Percentiles rank a stretch among this genome's conserved stretches.
These are phyloP conservation scores for Lagenorhynchus albirostris DNA, from an alignment of 2,113 vertebrate species.

Conservation along the genomic window DNA sequence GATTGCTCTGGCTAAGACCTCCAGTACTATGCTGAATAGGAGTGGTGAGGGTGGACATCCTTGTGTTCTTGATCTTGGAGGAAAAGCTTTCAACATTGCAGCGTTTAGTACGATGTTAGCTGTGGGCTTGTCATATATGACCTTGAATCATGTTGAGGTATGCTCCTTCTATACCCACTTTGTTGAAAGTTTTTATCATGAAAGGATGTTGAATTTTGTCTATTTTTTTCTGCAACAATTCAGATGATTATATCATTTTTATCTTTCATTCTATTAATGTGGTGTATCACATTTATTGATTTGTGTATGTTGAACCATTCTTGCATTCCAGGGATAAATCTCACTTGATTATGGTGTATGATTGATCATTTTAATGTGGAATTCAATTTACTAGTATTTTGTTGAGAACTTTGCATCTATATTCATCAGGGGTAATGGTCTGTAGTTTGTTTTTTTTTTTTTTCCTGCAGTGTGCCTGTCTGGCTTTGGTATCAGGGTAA, in stretches of 20 bases:
- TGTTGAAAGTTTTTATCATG: background rate
- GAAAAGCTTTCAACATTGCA: background rate
- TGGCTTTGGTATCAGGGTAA: background rate
- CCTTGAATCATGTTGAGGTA: background rate
- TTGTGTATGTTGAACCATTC: background rate
- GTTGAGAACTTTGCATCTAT: background rate
- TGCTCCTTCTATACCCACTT: background rate
- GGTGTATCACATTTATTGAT: background rate
- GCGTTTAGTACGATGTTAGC: background rate
- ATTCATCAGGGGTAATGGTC: background rate
- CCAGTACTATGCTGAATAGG: too few species aligned
- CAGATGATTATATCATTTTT: background rate
- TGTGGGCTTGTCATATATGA: too few species aligned
- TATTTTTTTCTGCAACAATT: background rate
- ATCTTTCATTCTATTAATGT: background rate
- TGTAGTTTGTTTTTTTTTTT: background rate
- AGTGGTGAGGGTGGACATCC: too few species aligned
- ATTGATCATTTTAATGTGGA: background rate
- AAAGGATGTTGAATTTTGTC: background rate
- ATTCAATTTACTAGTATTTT: background rate
- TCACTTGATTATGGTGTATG: background rate
- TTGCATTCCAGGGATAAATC: background rate
- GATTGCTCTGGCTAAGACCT: too few species aligned
- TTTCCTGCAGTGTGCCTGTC: background rate
- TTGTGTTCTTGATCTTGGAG: too few species aligned